These are phyloP conservation scores for Leptobrachium ailaonicum DNA, from an alignment of 2,113 vertebrate species.

Conservation along the genomic window DNA sequence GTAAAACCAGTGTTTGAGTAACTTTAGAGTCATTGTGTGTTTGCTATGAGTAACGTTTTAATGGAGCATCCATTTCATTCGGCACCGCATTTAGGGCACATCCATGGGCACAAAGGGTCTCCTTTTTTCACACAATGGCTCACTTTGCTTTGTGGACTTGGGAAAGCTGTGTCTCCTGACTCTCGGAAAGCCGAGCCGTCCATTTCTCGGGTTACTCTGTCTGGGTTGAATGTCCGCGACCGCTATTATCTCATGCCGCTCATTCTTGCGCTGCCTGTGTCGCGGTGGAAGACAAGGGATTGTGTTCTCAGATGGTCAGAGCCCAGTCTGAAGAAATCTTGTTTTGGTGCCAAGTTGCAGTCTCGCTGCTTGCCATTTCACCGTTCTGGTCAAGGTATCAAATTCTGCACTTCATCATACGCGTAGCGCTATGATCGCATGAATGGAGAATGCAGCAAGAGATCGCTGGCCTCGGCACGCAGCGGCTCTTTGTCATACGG, in stretches of 20 bases:
- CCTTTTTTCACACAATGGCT: background rate
- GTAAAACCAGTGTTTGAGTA: background rate
- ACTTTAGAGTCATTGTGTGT: background rate
- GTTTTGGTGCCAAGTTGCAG: conserved; percentile 19
- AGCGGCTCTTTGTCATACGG: no score
- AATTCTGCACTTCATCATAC: no score
- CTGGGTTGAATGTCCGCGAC: background rate
- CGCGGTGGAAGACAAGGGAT: background rate
- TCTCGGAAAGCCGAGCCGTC: background rate
- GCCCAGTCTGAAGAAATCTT: conserved; percentile 20
- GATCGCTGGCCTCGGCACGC: no score
- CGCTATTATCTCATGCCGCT: background rate
- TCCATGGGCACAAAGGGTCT: conserved; percentile 7
- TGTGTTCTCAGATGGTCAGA: conserved; percentile 18
- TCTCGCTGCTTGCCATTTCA: background rate
- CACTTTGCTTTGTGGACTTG: background rate
- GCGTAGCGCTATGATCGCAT: no score
- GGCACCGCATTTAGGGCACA: background rate
- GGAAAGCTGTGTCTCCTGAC: background rate
- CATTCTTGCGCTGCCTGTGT: background rate
- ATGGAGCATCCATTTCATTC: conserved; percentile 4
- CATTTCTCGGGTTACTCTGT: background rate
- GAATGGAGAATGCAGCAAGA: no score
- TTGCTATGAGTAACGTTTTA: conserved; percentile 20
- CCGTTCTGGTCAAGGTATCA: no score